Evolutionary conservation across 2,113 vertebrate genomes (phyloP), one percentile per base, ranked within the genome.

Genomic region (Platanista minor): DNA sequence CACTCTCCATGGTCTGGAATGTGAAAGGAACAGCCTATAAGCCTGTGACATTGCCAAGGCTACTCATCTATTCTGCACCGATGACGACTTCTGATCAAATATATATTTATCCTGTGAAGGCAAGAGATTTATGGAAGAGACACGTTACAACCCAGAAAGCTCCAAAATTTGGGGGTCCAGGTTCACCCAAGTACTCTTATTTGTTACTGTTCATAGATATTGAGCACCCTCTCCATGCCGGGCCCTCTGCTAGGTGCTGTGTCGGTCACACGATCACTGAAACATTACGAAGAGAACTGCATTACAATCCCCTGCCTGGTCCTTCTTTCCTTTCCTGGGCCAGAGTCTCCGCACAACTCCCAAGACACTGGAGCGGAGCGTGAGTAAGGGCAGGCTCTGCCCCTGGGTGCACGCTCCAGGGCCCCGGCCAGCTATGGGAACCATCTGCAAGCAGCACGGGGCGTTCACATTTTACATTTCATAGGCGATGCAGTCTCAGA

Each of bases 311-410:
- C 39, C 66, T 41, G 71, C 74, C n/a, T 21, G 2, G 61, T 57
- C 92, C 67, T 93, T 54, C 49, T 89, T 90, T 82, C 81, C 72
- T 69, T 94, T 81, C 71, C 86, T 88, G 93, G 84, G 88, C 81
- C 67, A 69, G 61, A 77, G 39, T 91, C 85, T 54, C 71, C 21
- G 36, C 61, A 71, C 86, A 97, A 98, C 93, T 98, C 97, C 98
- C 97, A 77, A 97, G 96, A 93, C 95, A 52, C 96, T 86, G 52
- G 80, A 88, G 64, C 11, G 0, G 97, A 97, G 97, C 95, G 95
- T 98, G 98, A 97, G 97, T 97, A 98, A 98, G 97, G 97, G 98
- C 96, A 98, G 95, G 75, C 90, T 91, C 87, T 96, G 96, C 36
- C 91, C 90, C 84, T n/a, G 94, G 93, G 89, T 96, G 91, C 67